Conservation (phyloP, 2,888 invertebrate genomes). For the Amphipyra tragopoginis region DNA sequence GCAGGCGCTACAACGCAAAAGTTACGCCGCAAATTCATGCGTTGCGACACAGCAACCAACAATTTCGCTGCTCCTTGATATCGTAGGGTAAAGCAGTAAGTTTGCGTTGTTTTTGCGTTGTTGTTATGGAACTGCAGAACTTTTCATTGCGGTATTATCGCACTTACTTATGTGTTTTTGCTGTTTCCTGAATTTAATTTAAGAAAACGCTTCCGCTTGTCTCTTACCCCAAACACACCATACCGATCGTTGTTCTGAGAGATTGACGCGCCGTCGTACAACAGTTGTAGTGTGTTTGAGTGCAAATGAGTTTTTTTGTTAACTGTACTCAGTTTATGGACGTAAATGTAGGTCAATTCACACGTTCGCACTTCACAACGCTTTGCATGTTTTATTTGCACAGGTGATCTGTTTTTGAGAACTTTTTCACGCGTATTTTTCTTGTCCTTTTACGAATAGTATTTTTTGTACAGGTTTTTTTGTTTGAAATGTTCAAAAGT, state of each 20-base stretch:
- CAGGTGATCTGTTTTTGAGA: constrained; percentile 33
- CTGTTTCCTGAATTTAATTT: too few relatives aligned
- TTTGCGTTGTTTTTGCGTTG: too few relatives aligned
- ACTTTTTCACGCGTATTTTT: constrained; percentile 20
- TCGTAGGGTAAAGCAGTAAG: too few relatives aligned
- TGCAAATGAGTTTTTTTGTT: constrained; percentile 84
- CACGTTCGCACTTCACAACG: constrained; percentile 41
- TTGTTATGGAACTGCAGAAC: too few relatives aligned
- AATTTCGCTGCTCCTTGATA: too few relatives aligned
- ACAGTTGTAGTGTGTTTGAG: constrained; percentile 77
- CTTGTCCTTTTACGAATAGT: constrained; percentile 3
- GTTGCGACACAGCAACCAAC: too few relatives aligned
- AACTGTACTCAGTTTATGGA: constrained; percentile 54
- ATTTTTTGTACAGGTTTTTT: not conserved
- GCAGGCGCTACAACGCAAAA: too few relatives aligned
- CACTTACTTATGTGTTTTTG: too few relatives aligned
- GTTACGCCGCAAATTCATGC: too few relatives aligned
- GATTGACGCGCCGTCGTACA: constrained; percentile 77
- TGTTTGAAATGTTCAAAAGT: too few relatives aligned
- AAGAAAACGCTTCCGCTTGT: constrained; percentile 49
- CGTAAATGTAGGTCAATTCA: constrained; percentile 53
- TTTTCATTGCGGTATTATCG: too few relatives aligned
- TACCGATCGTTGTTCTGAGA: constrained; percentile 76
- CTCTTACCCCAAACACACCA: constrained; percentile 60
- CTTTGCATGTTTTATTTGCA: constrained; percentile 49